Base-by-base conservation (phyloP, 2,888 invertebrate genomes). In the Noctua comes region DNA sequence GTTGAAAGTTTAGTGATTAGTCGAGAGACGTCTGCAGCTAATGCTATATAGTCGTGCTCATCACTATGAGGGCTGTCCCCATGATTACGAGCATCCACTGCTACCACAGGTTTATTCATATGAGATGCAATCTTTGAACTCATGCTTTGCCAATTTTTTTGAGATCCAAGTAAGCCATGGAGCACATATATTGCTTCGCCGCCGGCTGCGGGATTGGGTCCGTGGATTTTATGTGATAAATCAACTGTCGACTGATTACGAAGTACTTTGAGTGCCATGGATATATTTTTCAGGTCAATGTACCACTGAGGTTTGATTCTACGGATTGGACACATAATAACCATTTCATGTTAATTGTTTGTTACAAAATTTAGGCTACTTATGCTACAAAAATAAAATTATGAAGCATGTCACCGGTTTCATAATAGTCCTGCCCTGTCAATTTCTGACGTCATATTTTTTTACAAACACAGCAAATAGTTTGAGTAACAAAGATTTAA, bases 71-170 rank as follows among this genome's bases (percentile, higher is more conserved):
- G 98, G 91, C 99, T 99, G 76, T 99, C 98, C 0, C 99, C 99
- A 94, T 99, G 99, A 95, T 99, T 99, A 90, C 99, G 97, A 0
- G 98, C 98, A 95, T 99, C 99, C n/a, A 99, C 97, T 0, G 98
- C 97, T 80, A 98, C 97, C 0, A 99, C 98, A 95, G 97, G 97
- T 84, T 97, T 97, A 18, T 97, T 94, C 11, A 97, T 97, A 80
- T 94, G 94, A 68, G 97, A 95, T 84, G 97, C 97, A 18, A 98
- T 95, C 0, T 96, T 97, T 91, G 98, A 98, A 36, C 98, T 97
- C 73, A 99, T 94, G 76, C 98, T 97, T 86, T 98, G 97, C 99
- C 99, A 99, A 93, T 99, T 99, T 83, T 97, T 97, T 93, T 99
- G 99, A 0, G 98, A 98, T 0, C 99, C 99, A 87, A 99, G 98